Percentiles rank a stretch among this genome's conserved stretches.
Conservation (phyloP, 2,888 invertebrate genomes). For the Nymphalis c-album region DNA sequence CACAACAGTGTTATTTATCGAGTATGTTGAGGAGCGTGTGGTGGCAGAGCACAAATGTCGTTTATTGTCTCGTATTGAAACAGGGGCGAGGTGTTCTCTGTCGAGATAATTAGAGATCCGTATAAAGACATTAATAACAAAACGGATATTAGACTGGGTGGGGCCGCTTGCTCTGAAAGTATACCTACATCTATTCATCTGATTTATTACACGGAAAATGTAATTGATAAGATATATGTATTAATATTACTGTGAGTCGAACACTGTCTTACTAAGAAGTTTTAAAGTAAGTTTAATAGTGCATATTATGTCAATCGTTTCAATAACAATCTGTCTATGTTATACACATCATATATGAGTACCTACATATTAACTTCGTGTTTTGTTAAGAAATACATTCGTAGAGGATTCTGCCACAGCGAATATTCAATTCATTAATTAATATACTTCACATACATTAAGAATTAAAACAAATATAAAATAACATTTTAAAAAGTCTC, state of each 20-base stretch:
- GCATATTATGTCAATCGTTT: too few species aligned
- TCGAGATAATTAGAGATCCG: slow-evolving; percentile 70
- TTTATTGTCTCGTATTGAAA: slow-evolving; percentile 50
- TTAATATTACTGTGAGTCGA: too few species aligned
- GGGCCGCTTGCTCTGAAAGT: slow-evolving; percentile 51
- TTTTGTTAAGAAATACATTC: too few species aligned
- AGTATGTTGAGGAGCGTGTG: slow-evolving; percentile 39
- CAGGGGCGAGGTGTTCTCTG: slow-evolving; percentile 48
- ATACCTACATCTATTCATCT: slow-evolving; percentile 10
- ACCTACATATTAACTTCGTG: too few species aligned
- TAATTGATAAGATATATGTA: not conserved
- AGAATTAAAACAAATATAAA: slow-evolving; percentile 19
- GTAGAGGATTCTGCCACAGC: too few species aligned
- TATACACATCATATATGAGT: too few species aligned
- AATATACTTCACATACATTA: not conserved
- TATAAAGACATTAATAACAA: slow-evolving; percentile 74
- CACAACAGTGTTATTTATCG: not conserved
- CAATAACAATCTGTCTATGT: too few species aligned
- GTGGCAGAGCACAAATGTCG: slow-evolving; percentile 48
- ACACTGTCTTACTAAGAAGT: too few species aligned
- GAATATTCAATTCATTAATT: not conserved
- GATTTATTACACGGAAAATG: not conserved
- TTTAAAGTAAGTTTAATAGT: too few species aligned
- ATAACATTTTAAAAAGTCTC: too few species aligned
- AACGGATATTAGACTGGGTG: slow-evolving; percentile 69